A percentile compares a stretch with the other conserved stretches of the same genome.
phyloP scores from a whole-genome alignment of 2,888 invertebrate species.

The Drosophila nr. perissopoda region DNA sequence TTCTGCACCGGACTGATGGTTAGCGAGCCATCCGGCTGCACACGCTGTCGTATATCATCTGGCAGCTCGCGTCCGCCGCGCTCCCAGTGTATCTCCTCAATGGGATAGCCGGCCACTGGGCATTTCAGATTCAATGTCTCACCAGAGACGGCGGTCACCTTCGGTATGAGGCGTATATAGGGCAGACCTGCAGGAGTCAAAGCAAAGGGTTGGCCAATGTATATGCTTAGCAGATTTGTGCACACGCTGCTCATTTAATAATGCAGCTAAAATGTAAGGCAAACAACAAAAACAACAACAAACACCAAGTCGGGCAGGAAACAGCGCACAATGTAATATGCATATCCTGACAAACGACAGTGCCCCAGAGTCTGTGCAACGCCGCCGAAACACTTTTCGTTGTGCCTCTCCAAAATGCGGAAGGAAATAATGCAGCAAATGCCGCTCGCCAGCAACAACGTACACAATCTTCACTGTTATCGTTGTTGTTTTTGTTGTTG shows the following conservation, averaged over 20 bases:
- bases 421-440: constrained; percentile 78
- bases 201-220: constrained; percentile 42
- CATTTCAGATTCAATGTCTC: constrained; percentile 91
- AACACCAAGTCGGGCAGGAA: constrained; percentile 36
- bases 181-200: constrained; percentile 88
- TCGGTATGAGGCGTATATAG: constrained; percentile 91
- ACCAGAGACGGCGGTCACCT: constrained; percentile 92
- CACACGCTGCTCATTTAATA: constrained; percentile 73
- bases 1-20: constrained; percentile 91
- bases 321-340: constrained; percentile 70
- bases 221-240: constrained; percentile 70
- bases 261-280: constrained; percentile 59
- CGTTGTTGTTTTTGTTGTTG: constrained; percentile 26
- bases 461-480: constrained; percentile 13
- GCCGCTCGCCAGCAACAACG: constrained; percentile 51
- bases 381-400: constrained; percentile 63
- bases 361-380: constrained; percentile 11
- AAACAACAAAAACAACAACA: constrained; percentile 39
- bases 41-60: constrained; percentile 92
- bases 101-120: constrained; percentile 93
- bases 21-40: constrained; percentile 90
- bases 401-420: constrained; percentile 54
- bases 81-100: constrained; percentile 92
- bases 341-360: constrained; percentile 64
- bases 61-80: constrained; percentile 90